Evolutionary conservation across 2,113 vertebrate species (phyloP).

Genomic region (Gymnarchus niloticus): DNA sequence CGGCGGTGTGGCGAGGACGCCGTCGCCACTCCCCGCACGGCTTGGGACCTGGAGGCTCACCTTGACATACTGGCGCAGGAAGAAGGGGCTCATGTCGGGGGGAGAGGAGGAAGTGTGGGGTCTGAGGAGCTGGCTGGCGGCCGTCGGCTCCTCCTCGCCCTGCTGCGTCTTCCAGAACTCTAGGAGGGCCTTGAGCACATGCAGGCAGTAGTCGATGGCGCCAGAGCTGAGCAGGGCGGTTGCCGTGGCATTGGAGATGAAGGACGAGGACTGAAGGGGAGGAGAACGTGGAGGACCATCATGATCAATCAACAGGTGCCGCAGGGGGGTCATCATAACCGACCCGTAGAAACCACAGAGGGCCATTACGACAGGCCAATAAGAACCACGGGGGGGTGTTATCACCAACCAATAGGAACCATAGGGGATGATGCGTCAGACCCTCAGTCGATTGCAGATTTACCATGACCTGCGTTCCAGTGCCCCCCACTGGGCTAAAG

Average conservation of each 20-base stretch:
- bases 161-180: conserved; percentile 98
- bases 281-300: conserved; percentile 35
- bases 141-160: conserved; percentile 84
- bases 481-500: not conserved
- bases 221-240: conserved; percentile 90
- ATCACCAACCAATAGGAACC: no score
- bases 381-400: no score
- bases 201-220: conserved; percentile 92
- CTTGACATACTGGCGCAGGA: conserved; percentile 97
- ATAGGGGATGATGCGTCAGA: no score
- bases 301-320: not conserved
- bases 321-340: no score
- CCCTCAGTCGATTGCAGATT: no score
- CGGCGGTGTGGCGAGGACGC: not conserved
- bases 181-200: conserved; percentile 88
- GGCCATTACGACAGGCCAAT: no score
- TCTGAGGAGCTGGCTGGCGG: conserved; percentile 87
- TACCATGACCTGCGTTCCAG: not conserved
- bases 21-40: not conserved
- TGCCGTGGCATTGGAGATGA: conserved; percentile 95
- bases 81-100: conserved; percentile 98
- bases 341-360: no score
- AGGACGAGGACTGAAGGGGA: conserved; percentile 78
- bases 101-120: conserved; percentile 90
- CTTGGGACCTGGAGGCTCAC: conserved; percentile 44